Percentiles rank a stretch among this genome's conserved stretches.
These are phyloP conservation scores for Samia ricini DNA, from an alignment of 1,140 invertebrate species.

Conservation along the genomic window DNA sequence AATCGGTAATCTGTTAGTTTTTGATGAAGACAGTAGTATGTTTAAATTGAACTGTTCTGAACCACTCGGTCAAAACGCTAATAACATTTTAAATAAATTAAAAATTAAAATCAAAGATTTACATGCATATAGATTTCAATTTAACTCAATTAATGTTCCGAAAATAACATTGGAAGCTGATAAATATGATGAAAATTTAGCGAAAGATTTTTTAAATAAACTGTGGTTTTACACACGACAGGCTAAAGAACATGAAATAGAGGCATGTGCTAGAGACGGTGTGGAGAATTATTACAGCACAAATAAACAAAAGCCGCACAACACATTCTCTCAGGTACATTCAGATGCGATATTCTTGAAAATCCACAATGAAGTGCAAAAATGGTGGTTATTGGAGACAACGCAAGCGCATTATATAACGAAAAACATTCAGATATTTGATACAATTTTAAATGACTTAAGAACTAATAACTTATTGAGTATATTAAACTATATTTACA, in stretches of 20 bases:
- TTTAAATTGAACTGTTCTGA: constrained; percentile 6
- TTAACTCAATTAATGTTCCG: constrained; percentile 1
- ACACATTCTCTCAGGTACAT: neutral
- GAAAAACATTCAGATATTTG: neutral
- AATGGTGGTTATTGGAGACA: constrained; percentile 12
- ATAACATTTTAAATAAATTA: neutral
- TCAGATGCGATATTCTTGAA: constrained; percentile 10
- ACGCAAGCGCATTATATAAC: constrained; percentile 11
- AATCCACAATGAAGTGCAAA: constrained; percentile 16
- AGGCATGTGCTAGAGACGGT: constrained; percentile 1
- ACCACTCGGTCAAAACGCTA: neutral
- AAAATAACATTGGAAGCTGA: constrained; percentile 3
- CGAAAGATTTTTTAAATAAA: constrained; percentile 10
- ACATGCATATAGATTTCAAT: constrained; percentile 3
- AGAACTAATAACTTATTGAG: neutral
- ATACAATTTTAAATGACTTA: neutral
- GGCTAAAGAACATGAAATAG: constrained; percentile 9
- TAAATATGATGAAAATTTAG: neutral
- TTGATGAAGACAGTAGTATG: neutral
- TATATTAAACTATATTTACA: constrained; percentile 9
- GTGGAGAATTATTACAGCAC: neutral
- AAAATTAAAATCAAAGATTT: neutral
- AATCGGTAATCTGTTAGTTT: constrained; percentile 1
- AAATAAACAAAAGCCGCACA: neutral
- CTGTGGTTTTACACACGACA: constrained; percentile 11